Evolutionary conservation across 2,888 invertebrate genomes (phyloP), one percentile per base, ranked within the genome.

Genomic region (Macropis europaea): DNA sequence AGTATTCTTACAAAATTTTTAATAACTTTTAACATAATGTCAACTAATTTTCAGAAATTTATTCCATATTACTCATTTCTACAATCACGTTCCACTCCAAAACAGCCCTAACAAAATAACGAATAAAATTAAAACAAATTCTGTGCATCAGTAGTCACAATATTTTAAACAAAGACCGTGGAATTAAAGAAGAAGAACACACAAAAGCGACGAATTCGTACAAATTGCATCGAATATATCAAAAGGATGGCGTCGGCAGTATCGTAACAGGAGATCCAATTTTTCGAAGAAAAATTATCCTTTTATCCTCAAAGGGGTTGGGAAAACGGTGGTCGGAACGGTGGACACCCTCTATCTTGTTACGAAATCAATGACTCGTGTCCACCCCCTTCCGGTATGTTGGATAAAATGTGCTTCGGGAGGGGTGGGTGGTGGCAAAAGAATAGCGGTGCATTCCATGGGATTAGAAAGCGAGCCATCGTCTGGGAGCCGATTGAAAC

Each of bases 381-480:
- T 76, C 64, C 61, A 32, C 30, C 45, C 40, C 28, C 22, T 28
- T 19, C 42, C 9, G 19, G 17, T 28, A 15, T 26, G 11, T 28
- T 7, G 60, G 68, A 47, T 72, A 61, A 78, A 76, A 76, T 52
- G 78, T 62, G 59, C 53, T 40, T 43, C 7, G 4, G 26, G 26
- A 54, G 59, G n/a, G n/a, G n/a, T n/a, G n/a, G n/a, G n/a, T n/a
- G n/a, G n/a, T n/a, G n/a, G n/a, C n/a, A n/a, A 36, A 13, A 28
- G 57, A 57, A 53, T 32, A 13, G 42, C 40, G 36, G 38, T 30
- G 32, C 73, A 63, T 77, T 77, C 59, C 63, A 57, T 66, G 62
- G 79, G 77, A 79, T 79, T 79, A 79, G 77, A 69, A 76, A 67
- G 56, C 61, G 70, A 59, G 61, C 68, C 54, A 64, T 75, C 75